phyloP scores from a whole-genome alignment of 2,888 invertebrate genomes.

The Notodonta dromedarius region DNA sequence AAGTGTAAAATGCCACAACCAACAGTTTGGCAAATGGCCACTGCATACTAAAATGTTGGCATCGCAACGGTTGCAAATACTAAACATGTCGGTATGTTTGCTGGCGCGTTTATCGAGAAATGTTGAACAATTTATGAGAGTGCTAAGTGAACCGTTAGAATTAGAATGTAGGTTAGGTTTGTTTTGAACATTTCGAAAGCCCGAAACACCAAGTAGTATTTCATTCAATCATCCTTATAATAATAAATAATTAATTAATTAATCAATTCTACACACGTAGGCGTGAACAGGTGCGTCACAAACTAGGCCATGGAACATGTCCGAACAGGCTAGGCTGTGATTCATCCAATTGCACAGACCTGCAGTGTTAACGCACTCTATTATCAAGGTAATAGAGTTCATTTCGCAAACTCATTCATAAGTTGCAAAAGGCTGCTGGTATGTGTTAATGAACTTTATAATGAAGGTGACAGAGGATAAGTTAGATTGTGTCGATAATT shows the following conservation, averaged over 20 bases:
- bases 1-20: conserved; percentile 8
- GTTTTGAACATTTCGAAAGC: background rate
- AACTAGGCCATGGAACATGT: conserved; percentile 38
- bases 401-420: background rate
- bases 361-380: conserved; percentile 38
- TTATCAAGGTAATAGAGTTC: conserved; percentile 7
- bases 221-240: too few species aligned
- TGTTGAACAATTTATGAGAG: conserved; percentile 14
- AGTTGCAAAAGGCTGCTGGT: conserved; percentile 13
- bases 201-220: too few species aligned
- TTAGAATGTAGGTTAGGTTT: background rate
- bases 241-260: too few species aligned
- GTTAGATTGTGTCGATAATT: background rate
- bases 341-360: conserved; percentile 14
- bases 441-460: conserved; percentile 40
- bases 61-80: conserved; percentile 12
- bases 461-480: background rate
- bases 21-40: conserved; percentile 25
- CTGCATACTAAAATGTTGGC: conserved; percentile 14
- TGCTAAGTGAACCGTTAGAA: background rate
- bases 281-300: conserved; percentile 28
- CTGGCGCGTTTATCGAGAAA: conserved; percentile 4
- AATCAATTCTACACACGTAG: too few species aligned
- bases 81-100: conserved; percentile 10
- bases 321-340: conserved; percentile 27